Evolutionary conservation across 2,888 invertebrate species (phyloP).

Genomic region (Bimastos eiseni): DNA sequence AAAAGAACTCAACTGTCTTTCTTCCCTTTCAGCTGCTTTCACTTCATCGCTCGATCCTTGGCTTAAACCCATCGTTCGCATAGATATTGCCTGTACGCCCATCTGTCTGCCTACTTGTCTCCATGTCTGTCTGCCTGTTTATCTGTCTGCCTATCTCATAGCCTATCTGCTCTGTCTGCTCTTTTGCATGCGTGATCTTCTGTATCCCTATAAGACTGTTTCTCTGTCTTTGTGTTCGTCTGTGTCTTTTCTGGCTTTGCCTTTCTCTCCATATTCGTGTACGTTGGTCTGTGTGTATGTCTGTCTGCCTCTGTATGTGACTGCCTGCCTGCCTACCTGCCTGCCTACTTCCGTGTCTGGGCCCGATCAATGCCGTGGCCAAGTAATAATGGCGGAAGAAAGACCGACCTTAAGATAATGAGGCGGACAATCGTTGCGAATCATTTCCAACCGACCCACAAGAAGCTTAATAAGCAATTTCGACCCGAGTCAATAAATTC

Average conservation of each 20-base stretch:
- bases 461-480: background rate
- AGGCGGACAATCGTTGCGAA: background rate
- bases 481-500: background rate
- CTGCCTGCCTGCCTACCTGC: background rate
- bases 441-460: background rate
- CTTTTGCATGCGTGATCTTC: background rate
- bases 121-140: background rate
- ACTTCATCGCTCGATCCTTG: background rate
- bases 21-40: background rate
- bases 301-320: background rate
- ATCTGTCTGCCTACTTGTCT: background rate
- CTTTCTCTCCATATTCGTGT: background rate
- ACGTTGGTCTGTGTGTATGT: background rate
- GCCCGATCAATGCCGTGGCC: background rate
- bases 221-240: background rate
- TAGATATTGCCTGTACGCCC: background rate
- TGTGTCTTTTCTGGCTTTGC: background rate
- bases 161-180: background rate
- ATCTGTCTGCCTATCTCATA: background rate
- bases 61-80: background rate
- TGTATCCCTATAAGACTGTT: background rate
- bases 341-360: background rate
- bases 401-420: background rate
- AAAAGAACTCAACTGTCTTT: background rate
- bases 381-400: background rate